Evolutionary conservation across 2,888 invertebrate genomes (phyloP).

Genomic region (Pammene aurita): DNA sequence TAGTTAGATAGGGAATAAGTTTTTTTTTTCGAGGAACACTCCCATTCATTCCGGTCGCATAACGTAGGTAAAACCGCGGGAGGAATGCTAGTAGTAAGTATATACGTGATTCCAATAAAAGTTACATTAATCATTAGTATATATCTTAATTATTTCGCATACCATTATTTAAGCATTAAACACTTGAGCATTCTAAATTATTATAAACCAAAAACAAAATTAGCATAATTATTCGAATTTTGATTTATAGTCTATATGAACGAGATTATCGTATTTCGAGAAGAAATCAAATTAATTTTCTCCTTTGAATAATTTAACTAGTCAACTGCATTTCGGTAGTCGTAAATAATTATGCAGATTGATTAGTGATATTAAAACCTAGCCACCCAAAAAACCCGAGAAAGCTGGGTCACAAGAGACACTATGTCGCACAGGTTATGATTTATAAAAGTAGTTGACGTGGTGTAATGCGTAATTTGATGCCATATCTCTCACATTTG

Average conservation of each 20-base stretch:
- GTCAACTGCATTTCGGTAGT: conserved; percentile 1
- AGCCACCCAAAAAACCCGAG: conserved; percentile 14
- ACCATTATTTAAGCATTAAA: conserved; percentile 2
- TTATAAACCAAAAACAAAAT: conserved; percentile 17
- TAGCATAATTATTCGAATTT: not conserved
- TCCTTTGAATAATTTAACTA: conserved; percentile 16
- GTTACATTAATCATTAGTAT: not conserved
- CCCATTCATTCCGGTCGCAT: too few relatives aligned
- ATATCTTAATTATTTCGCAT: conserved; percentile 11
- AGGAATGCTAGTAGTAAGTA: too few relatives aligned
- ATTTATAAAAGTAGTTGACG: too few relatives aligned
- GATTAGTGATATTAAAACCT: conserved; percentile 15
- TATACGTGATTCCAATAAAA: too few relatives aligned
- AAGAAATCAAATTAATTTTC: not conserved
- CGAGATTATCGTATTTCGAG: not conserved
- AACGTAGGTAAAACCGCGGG: too few relatives aligned
- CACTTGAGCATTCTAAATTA: not conserved
- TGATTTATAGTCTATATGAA: conserved; percentile 5
- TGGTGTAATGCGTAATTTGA: too few relatives aligned
- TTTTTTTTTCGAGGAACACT: too few relatives aligned
- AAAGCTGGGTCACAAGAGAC: not conserved
- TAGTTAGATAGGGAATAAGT: too few relatives aligned
- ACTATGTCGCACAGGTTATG: too few relatives aligned
- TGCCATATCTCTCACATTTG: too few relatives aligned
- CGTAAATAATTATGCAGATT: conserved; percentile 31